Percentiles rank a stretch among this genome's conserved stretches.
Conservation (phyloP, 2,888 invertebrate genomes). For the Mylabris sibirica region DNA sequence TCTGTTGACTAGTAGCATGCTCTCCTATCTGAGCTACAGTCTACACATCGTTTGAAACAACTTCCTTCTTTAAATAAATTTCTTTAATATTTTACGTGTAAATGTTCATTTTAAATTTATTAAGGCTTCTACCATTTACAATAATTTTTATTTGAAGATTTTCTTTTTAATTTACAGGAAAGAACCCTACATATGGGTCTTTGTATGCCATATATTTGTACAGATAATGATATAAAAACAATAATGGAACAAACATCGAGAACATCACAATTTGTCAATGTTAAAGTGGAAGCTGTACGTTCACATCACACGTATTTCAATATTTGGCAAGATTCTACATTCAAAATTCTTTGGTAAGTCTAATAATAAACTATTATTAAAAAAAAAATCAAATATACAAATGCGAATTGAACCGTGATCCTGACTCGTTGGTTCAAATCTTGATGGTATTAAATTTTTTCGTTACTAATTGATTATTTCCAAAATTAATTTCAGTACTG, state of each 20-base stretch:
- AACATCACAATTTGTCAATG: constrained; percentile 62
- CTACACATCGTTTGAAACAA: no score
- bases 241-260: constrained; percentile 66
- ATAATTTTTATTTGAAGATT: constrained; percentile 21
- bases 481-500: constrained; percentile 61
- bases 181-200: constrained; percentile 77
- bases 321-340: constrained; percentile 74
- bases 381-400: neutral
- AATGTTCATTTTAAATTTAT: no score
- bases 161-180: constrained; percentile 62
- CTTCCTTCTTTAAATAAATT: no score
- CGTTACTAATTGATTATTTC: constrained; percentile 11
- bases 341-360: constrained; percentile 74
- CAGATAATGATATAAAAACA: constrained; percentile 67
- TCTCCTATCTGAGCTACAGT: no score
- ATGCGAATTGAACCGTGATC: neutral
- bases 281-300: constrained; percentile 71
- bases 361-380: neutral
- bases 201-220: constrained; percentile 77
- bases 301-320: constrained; percentile 72
- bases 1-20: no score
- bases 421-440: no score
- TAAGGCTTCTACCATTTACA: no score
- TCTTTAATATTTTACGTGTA: no score
- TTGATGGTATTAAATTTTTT: constrained; percentile 16